A percentile compares a stretch with the other conserved stretches of the same genome.
phyloP scores from a whole-genome alignment of 2,888 invertebrate genomes.

The Harpalus rufipes region DNA sequence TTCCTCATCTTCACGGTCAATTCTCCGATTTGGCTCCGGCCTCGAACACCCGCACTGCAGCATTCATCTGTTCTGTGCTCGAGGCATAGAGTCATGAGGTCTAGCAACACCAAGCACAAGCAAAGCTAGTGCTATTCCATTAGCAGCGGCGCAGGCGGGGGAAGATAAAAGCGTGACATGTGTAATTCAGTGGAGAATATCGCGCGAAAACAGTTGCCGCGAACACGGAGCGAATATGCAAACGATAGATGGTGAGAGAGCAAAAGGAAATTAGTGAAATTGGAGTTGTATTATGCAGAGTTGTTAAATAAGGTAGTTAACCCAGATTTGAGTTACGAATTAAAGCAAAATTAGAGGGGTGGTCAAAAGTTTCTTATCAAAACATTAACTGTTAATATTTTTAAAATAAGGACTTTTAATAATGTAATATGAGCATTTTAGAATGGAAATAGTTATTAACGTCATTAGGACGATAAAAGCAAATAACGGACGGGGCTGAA shows the following conservation, averaged over 20 bases:
- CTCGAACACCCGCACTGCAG: conserved; percentile 47
- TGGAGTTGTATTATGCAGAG: no score
- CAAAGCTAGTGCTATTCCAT: conserved; percentile 17
- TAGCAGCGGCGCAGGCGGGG: conserved; percentile 1
- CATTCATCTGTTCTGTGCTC: not conserved
- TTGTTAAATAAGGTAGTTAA: no score
- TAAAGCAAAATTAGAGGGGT: no score
- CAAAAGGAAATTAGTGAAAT: no score
- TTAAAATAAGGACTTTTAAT: no score
- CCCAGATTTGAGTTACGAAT: no score
- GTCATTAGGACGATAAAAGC: no score
- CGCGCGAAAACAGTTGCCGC: conserved; percentile 42
- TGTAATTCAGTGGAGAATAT: conserved; percentile 55
- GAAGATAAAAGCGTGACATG: conserved; percentile 56
- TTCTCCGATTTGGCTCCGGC: not conserved
- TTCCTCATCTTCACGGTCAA: not conserved
- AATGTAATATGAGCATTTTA: no score
- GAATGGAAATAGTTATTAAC: no score
- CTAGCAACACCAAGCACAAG: not conserved
- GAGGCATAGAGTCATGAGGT: not conserved
- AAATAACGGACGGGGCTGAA: no score
- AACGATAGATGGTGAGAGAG: not conserved
- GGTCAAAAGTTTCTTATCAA: no score
- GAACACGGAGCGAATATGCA: not conserved
- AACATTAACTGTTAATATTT: no score